Percentiles rank a stretch among this genome's conserved stretches.
Conservation (phyloP, 2,113 vertebrate species). For the Vombatus ursinus region DNA sequence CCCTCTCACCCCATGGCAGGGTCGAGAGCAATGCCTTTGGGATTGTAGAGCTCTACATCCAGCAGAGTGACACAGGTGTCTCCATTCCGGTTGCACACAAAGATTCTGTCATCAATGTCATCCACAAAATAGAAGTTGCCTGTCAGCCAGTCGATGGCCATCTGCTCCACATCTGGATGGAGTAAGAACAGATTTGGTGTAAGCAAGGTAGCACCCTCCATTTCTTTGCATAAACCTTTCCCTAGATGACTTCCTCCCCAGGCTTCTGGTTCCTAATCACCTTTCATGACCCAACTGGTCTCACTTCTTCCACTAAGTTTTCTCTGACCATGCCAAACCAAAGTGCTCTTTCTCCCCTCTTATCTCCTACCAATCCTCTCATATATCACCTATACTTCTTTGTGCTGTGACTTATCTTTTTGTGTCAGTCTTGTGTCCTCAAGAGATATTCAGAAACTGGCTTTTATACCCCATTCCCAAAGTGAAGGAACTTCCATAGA, state of each 20-base stretch:
- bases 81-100: conserved; percentile 96
- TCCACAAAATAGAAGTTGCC: conserved; percentile 99
- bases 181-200: neutral
- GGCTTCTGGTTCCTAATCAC: neutral
- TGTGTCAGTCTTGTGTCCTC: neutral
- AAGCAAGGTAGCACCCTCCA: neutral
- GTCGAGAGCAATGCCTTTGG: conserved; percentile 96
- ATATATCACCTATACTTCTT: neutral
- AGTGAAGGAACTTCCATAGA: neutral
- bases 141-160: conserved; percentile 98
- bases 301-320: neutral
- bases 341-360: neutral
- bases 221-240: neutral
- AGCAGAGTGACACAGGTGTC: conserved; percentile 95
- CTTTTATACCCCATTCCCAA: neutral
- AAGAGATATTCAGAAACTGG: neutral
- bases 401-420: neutral
- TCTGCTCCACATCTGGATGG: conserved; percentile 95
- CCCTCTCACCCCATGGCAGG: conserved; percentile 94
- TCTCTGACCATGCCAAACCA: neutral
- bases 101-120: conserved; percentile 96
- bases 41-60: conserved; percentile 97
- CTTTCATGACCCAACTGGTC: neutral
- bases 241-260: neutral
- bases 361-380: neutral